Percentiles rank a stretch among this genome's conserved stretches.
phyloP scores from a whole-genome alignment of 2,888 invertebrate genomes.

The Melanophora roralis region DNA sequence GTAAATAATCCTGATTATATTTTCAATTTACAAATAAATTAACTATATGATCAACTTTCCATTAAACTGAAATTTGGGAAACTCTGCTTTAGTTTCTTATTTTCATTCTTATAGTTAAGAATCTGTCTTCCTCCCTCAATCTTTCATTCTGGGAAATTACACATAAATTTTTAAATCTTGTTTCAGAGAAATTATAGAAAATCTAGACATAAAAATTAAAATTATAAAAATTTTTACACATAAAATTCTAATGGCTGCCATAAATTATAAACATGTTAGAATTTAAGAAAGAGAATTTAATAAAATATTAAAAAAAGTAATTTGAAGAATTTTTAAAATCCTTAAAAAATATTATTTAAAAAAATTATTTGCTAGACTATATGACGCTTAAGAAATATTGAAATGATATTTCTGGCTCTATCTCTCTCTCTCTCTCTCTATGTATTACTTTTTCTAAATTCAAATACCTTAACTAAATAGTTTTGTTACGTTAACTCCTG shows the following conservation, averaged over 20 bases:
- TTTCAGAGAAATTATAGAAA: neutral
- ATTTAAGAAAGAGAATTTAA: constrained; percentile 12
- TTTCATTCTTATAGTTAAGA: neutral
- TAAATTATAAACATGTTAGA: constrained; percentile 69
- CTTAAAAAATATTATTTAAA: neutral
- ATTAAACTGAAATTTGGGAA: no score
- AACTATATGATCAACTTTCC: no score
- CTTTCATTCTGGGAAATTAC: neutral
- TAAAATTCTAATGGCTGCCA: constrained; percentile 74
- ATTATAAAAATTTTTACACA: constrained; percentile 60
- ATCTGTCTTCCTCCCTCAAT: no score
- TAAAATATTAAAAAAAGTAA: no score
- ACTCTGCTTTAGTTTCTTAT: neutral
- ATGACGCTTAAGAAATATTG: constrained; percentile 24
- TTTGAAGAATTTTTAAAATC: neutral
- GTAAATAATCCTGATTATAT: no score
- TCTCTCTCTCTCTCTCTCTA: neutral
- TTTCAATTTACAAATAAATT: no score
- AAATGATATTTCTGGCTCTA: neutral
- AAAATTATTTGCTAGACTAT: neutral
- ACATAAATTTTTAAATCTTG: neutral
- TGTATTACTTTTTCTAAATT: no score
- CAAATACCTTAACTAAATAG: constrained; percentile 1
- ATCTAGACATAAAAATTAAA: neutral
- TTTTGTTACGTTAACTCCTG: constrained; percentile 38